Conservation (phyloP, 2,888 invertebrate genomes). For the Zygogramma bicolorata region DNA sequence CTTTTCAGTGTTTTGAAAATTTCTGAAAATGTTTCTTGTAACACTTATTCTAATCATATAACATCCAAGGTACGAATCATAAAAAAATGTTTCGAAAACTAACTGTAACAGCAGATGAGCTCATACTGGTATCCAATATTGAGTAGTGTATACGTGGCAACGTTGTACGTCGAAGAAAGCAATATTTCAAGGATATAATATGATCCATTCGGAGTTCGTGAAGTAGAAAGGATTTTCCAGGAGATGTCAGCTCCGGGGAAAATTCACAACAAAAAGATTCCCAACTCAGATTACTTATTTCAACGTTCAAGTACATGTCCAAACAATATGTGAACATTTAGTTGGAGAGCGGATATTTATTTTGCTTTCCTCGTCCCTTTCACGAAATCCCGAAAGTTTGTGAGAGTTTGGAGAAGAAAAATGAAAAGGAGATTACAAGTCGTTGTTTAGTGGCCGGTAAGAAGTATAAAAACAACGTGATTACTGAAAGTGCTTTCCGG, state of each 20-base stretch:
- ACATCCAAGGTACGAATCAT: too few relatives aligned
- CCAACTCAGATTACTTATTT: slow-evolving; percentile 46
- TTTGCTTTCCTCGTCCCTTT: slow-evolving; percentile 4
- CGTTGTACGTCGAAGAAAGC: slow-evolving; percentile 52
- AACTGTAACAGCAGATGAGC: too few relatives aligned
- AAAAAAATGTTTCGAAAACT: too few relatives aligned
- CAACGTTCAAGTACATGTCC: slow-evolving; percentile 31
- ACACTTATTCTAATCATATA: too few relatives aligned
- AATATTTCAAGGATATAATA: slow-evolving; percentile 51
- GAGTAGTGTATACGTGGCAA: slow-evolving; percentile 52
- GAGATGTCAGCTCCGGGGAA: slow-evolving; percentile 31
- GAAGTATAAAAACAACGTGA: neutral
- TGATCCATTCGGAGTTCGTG: slow-evolving; percentile 33
- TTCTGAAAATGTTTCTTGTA: too few relatives aligned
- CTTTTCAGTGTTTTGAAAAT: too few relatives aligned
- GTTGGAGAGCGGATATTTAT: slow-evolving; percentile 32
- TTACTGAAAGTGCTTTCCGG: neutral
- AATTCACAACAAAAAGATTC: slow-evolving; percentile 42
- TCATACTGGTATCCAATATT: too few relatives aligned
- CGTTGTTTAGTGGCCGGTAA: neutral
- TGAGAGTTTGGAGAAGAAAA: neutral
- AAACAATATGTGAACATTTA: slow-evolving; percentile 44
- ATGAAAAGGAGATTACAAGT: neutral
- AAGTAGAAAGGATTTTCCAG: slow-evolving; percentile 36
- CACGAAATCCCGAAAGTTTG: neutral